Evolutionary conservation across 2,888 invertebrate species (phyloP).

Genomic region (Pteria penguin): DNA sequence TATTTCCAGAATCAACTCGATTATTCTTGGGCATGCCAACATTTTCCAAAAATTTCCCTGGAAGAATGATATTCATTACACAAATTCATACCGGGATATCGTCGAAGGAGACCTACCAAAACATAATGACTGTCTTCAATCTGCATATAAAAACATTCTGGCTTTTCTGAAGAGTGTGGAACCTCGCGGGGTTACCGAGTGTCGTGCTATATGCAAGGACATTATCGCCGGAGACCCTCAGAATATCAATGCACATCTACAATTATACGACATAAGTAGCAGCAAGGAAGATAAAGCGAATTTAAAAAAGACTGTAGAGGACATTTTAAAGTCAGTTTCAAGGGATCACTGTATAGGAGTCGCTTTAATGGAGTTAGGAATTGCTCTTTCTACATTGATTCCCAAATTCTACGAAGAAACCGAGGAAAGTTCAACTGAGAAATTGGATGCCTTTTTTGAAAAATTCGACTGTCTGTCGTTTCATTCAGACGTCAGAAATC

Average conservation of each 20-base stretch:
- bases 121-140: neutral
- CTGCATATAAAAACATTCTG: neutral
- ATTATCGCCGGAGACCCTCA: neutral
- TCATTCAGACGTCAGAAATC: neutral
- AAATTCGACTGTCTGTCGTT: neutral
- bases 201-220: neutral
- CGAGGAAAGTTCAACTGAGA: no score
- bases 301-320: neutral
- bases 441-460: neutral
- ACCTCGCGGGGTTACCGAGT: neutral
- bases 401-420: neutral
- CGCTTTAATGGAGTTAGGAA: neutral
- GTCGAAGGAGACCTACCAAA: neutral
- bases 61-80: neutral
- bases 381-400: neutral
- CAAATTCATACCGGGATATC: neutral
- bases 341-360: neutral
- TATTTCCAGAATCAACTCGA: neutral
- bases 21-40: neutral
- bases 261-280: neutral
- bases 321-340: neutral
- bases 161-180: neutral
- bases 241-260: neutral
- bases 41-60: neutral
- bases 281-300: neutral